phyloP scores from a whole-genome alignment of 2,888 invertebrate genomes.

The Synergus itoensis region DNA sequence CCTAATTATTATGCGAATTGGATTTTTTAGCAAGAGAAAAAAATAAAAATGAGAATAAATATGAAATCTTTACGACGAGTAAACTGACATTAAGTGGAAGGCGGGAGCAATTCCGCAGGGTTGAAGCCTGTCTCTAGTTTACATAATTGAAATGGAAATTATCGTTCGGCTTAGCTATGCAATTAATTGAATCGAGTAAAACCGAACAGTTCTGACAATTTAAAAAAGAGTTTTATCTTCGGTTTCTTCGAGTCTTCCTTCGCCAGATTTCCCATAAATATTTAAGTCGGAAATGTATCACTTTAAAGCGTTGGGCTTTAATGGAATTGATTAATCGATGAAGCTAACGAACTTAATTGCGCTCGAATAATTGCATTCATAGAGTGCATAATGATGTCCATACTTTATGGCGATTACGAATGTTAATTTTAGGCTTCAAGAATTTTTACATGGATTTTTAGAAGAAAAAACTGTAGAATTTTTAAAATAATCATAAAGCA shows the following conservation, averaged over 20 bases:
- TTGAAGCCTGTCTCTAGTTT: not conserved
- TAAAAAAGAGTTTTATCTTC: not conserved
- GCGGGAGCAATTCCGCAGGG: not conserved
- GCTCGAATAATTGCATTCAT: not conserved
- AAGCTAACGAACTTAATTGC: conserved; percentile 20
- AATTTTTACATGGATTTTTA: too few species aligned
- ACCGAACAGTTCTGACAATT: not conserved
- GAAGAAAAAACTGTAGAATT: too few species aligned
- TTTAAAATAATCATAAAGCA: not conserved
- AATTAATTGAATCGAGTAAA: conserved; percentile 42
- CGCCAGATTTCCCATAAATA: not conserved
- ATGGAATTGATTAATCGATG: conserved; percentile 6
- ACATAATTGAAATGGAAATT: conserved; percentile 44
- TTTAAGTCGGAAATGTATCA: not conserved
- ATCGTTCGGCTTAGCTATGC: conserved; percentile 41
- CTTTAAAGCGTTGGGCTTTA: not conserved
- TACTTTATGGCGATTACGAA: not conserved
- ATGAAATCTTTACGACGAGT: conserved; percentile 10
- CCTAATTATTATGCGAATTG: conserved; percentile 39
- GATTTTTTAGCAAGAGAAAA: conserved; percentile 25
- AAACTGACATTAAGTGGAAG: not conserved
- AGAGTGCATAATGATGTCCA: not conserved
- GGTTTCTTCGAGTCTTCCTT: too few species aligned
- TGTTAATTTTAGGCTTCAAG: not conserved
- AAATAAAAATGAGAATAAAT: conserved; percentile 40